Percentiles rank a stretch among this genome's conserved stretches.
Conservation (phyloP, 2,113 vertebrate genomes). For the Motacilla alba region DNA sequence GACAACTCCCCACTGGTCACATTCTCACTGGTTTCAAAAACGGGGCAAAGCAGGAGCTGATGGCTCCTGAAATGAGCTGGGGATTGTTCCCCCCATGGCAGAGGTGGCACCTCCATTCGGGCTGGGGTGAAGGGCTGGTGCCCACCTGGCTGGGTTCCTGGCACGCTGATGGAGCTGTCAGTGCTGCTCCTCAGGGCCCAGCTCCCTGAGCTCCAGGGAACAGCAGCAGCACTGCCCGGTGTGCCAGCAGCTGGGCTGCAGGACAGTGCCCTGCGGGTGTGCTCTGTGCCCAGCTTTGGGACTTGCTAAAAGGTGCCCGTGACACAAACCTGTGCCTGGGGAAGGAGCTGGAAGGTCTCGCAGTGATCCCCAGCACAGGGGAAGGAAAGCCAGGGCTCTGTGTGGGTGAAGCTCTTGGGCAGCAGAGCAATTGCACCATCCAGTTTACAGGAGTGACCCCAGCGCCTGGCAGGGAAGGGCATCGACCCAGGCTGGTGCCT, state of each 20-base stretch:
- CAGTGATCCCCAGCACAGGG: background rate
- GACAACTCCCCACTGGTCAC: background rate
- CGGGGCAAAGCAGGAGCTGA: background rate
- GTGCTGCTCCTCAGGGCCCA: background rate
- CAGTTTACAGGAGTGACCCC: background rate
- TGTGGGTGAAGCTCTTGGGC: background rate
- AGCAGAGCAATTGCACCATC: background rate
- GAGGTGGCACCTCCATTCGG: fast-evolving
- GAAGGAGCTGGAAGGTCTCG: background rate
- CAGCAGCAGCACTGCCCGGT: fast-evolving
- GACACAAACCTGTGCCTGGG: background rate
- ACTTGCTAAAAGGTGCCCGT: background rate
- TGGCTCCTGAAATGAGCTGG: background rate
- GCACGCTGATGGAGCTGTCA: background rate
- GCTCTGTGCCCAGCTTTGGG: background rate
- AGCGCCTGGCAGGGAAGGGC: background rate
- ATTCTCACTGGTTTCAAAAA: fast-evolving
- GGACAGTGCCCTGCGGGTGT: fast-evolving
- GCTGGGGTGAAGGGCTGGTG: background rate
- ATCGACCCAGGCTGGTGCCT: background rate
- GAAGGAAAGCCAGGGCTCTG: background rate
- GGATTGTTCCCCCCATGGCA: fast-evolving
- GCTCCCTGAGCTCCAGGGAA: background rate
- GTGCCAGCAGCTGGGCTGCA: background rate
- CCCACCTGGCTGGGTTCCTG: fast-evolving